Evolutionary conservation across 2,888 invertebrate species (phyloP).

Genomic region (Dysmachus trigonus): DNA sequence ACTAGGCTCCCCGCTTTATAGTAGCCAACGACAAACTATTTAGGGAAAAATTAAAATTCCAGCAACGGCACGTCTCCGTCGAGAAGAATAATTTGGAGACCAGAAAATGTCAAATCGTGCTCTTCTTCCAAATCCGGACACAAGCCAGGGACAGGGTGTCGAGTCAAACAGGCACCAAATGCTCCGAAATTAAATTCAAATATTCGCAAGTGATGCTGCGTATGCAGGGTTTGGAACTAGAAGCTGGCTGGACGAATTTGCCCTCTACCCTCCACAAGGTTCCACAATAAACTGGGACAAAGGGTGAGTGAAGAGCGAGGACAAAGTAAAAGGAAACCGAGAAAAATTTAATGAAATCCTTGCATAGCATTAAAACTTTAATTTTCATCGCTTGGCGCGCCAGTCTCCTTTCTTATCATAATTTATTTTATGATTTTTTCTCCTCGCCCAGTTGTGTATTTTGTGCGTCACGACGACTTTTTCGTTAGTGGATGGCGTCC

Average conservation of each 20-base stretch:
- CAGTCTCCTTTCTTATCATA: background rate
- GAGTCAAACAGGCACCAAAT: slow-evolving; percentile 47
- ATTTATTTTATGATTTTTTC: slow-evolving; percentile 5
- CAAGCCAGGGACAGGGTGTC: background rate
- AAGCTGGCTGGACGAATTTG: background rate
- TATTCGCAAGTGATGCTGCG: slow-evolving; percentile 35
- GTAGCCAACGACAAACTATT: background rate
- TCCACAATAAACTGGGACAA: background rate
- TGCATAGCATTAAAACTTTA: slow-evolving; percentile 49
- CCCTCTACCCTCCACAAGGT: background rate
- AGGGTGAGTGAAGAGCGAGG: background rate
- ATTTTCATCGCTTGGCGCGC: slow-evolving; percentile 41
- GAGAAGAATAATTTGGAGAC: background rate
- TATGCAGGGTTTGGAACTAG: background rate
- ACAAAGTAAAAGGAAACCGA: background rate
- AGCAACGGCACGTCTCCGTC: background rate
- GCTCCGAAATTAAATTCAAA: slow-evolving; percentile 47
- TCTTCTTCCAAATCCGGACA: background rate
- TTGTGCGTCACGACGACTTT: background rate
- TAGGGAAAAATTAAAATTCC: background rate
- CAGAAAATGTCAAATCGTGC: background rate
- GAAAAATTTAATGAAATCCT: slow-evolving; percentile 47
- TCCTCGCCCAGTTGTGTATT: background rate
- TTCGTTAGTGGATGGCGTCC: background rate
- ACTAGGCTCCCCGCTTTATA: background rate